Conservation (phyloP, 2,888 invertebrate species). For the Callosobruchus maculatus region DNA sequence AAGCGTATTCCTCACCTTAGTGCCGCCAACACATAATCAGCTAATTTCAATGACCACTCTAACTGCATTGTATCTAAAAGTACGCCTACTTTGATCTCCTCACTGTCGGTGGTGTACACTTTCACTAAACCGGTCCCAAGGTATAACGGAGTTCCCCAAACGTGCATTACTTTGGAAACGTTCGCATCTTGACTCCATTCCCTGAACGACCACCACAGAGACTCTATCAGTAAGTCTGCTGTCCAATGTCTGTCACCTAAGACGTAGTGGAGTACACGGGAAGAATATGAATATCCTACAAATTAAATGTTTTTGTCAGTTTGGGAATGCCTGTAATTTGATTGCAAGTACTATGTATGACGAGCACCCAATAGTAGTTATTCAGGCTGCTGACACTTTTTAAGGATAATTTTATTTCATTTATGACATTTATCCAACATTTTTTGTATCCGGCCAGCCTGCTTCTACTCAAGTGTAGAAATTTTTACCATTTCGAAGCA, state of each 20-base stretch:
- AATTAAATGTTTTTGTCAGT: slow-evolving; percentile 8
- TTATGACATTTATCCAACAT: too few species aligned
- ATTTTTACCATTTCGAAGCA: too few species aligned
- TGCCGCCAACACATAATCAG: slow-evolving; percentile 64
- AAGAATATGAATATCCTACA: slow-evolving; percentile 37
- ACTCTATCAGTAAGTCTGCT: slow-evolving; percentile 70
- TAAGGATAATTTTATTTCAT: too few species aligned
- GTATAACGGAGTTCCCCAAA: slow-evolving; percentile 73
- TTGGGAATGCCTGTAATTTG: too few species aligned
- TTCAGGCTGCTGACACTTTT: too few species aligned
- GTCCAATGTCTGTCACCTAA: slow-evolving; percentile 66
- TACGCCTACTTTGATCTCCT: slow-evolving; percentile 63
- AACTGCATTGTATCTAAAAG: slow-evolving; percentile 71
- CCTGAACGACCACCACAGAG: slow-evolving; percentile 67
- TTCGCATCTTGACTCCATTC: slow-evolving; percentile 54
- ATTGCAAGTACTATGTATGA: too few species aligned
- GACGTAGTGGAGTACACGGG: slow-evolving; percentile 51
- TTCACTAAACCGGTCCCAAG: slow-evolving; percentile 72
- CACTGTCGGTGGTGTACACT: slow-evolving; percentile 60
- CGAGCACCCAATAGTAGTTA: too few species aligned
- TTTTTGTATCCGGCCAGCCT: too few species aligned
- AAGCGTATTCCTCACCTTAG: slow-evolving; percentile 48
- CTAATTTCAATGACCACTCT: slow-evolving; percentile 74
- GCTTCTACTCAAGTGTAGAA: too few species aligned
- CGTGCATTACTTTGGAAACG: slow-evolving; percentile 56